These are phyloP conservation scores for Caenorhabditis parvicauda DNA, from an alignment of 2,888 invertebrate genomes.

Conservation along the genomic window DNA sequence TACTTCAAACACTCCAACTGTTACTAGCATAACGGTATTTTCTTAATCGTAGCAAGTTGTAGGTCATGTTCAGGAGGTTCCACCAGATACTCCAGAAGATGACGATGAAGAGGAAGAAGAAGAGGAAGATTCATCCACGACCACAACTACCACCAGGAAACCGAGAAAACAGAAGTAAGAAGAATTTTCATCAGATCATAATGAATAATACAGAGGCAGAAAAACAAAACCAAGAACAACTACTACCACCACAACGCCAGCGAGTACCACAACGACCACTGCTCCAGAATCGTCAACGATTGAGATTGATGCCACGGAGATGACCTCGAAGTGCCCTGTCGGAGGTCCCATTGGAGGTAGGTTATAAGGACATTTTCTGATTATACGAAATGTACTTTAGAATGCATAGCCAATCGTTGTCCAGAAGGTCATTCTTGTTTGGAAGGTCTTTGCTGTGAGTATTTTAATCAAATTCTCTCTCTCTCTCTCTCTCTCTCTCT, in stretches of 20 bases:
- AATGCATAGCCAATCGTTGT: conserved; percentile 35
- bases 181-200: not conserved
- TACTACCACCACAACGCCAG: conserved; percentile 11
- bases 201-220: not conserved
- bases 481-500: no score
- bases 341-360: conserved; percentile 49
- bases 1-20: no score
- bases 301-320: conserved; percentile 12
- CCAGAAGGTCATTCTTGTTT: conserved; percentile 50
- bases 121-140: conserved; percentile 5
- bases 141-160: conserved; percentile 9
- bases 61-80: no score
- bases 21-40: no score
- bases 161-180: not conserved
- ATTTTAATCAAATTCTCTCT: not conserved
- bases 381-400: conserved; percentile 5
- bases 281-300: conserved; percentile 11
- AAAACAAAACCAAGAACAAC: conserved; percentile 4
- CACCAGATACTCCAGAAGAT: conserved; percentile 24
- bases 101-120: conserved; percentile 22
- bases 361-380: not conserved
- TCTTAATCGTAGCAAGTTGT: no score
- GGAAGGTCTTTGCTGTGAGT: conserved; percentile 43
- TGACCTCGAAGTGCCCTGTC: conserved; percentile 35
- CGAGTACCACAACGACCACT: conserved; percentile 15